Conservation (phyloP, 2,113 vertebrate genomes). For the Hystrix brachyura region DNA sequence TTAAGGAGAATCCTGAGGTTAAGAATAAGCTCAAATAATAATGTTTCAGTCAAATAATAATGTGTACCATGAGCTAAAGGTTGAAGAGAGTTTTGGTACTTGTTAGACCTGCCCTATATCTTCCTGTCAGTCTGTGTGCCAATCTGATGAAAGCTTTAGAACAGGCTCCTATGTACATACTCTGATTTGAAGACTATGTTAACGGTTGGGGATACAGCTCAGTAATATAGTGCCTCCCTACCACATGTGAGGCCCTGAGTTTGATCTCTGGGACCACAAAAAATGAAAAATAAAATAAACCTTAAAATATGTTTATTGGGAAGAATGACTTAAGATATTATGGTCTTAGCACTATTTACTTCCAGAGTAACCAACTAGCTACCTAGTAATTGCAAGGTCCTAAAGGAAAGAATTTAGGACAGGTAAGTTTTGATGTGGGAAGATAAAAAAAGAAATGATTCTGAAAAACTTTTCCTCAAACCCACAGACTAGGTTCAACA, state of each 20-base stretch:
- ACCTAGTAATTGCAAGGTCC: not conserved
- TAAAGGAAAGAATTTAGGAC: not conserved
- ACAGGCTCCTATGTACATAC: not conserved
- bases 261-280: not conserved
- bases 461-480: not conserved
- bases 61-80: not conserved
- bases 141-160: not conserved
- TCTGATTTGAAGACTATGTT: not conserved
- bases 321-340: slow-evolving; percentile 1
- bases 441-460: not conserved
- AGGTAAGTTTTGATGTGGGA: not conserved
- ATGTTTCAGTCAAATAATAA: not conserved
- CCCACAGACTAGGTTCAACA: not conserved
- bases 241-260: not conserved
- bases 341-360: not conserved
- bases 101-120: not conserved
- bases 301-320: not conserved
- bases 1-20: not conserved
- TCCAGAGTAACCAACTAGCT: not conserved
- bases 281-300: not conserved
- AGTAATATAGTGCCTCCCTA: not conserved
- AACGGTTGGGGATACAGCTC: not conserved
- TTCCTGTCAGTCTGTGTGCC: not conserved
- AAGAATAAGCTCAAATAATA: slow-evolving; percentile 15
- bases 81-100: not conserved